Evolutionary conservation across 2,113 vertebrate species (phyloP), one percentile per base, ranked within the genome.

Genomic region (Illadopsis cleaveri): DNA sequence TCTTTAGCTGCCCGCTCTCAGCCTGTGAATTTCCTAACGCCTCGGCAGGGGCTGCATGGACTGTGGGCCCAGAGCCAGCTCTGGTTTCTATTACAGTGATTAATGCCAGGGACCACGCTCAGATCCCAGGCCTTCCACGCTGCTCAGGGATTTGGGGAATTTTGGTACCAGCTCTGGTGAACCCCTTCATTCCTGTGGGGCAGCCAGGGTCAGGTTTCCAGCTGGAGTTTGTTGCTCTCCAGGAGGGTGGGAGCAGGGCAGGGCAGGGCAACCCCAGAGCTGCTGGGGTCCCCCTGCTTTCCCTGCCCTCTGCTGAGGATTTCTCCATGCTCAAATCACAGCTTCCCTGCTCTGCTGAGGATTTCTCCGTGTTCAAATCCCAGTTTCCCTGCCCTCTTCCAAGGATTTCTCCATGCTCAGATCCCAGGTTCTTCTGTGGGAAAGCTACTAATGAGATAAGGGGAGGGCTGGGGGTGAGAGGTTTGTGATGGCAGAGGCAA

Each of bases 81-180:
- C 98, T 99, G 98, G 96, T 98, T 98, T 98, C 97, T 96, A 98
- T 98, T 98, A 99, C 90, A 70, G 50, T 98, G 98, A 98, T 98
- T 98, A 98, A 98, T 98, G 96, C 97, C 97, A 96, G 96, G 95
- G 97, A 94, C 96, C 38, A 56, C 96, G 97, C 98, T 98, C 97
- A 97, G 92, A 93, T 96, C 93, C 54, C 94, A 78, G 73, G 96
- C 96, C 96, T 96, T 94, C 92, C 95, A 90, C n/a, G 56, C 95
- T 97, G 98, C 94, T 97, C 97, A 93, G 95, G 90, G 95, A 94
- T 97, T 92, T 48, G 31, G 97, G 93, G 96, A 97, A 96, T 98
- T 97, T 86, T 47, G 97, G 96, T 89, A 79, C 97, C 97, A 64
- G 92, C 96, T 78, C 96, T 95, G 95, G 91, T 83, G 86, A 80